phyloP scores from a whole-genome alignment of 2,113 vertebrate species.

The Sapayoa aenigma region DNA sequence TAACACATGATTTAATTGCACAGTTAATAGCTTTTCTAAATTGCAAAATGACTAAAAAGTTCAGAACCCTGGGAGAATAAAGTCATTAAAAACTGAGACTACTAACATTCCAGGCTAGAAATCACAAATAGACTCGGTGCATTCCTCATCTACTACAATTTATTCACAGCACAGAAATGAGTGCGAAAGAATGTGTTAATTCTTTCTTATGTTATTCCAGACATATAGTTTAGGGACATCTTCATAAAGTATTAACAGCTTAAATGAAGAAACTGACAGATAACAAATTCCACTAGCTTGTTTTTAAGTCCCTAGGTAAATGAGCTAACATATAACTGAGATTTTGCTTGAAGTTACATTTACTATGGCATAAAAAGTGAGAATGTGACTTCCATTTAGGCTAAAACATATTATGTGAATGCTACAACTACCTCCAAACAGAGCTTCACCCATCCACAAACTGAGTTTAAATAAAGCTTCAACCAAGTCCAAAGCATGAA shows the following conservation, averaged over 20 bases:
- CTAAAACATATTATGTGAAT: neutral
- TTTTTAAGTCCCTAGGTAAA: slow-evolving; percentile 7
- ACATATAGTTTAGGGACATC: neutral
- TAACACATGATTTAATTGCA: slow-evolving; percentile 2
- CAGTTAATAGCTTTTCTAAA: slow-evolving; percentile 21
- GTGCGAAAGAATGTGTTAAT: neutral
- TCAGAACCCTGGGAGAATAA: neutral
- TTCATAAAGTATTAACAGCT: slow-evolving; percentile 6
- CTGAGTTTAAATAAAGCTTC: neutral
- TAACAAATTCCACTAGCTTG: neutral
- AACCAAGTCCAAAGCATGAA: neutral
- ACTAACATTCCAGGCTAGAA: neutral
- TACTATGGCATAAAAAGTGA: neutral
- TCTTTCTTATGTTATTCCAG: neutral
- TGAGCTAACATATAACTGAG: neutral
- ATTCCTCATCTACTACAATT: neutral
- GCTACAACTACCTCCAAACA: neutral
- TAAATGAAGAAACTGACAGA: slow-evolving; percentile 7
- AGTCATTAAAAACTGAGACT: neutral
- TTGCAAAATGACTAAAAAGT: neutral
- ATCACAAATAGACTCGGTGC: neutral
- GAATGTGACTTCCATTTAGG: neutral
- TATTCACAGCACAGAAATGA: neutral
- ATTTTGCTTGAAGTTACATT: neutral
- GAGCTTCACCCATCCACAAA: neutral